These are phyloP conservation scores for Bovichtus variegatus DNA, from an alignment of 2,797 vertebrate genomes.

Conservation along the genomic window DNA sequence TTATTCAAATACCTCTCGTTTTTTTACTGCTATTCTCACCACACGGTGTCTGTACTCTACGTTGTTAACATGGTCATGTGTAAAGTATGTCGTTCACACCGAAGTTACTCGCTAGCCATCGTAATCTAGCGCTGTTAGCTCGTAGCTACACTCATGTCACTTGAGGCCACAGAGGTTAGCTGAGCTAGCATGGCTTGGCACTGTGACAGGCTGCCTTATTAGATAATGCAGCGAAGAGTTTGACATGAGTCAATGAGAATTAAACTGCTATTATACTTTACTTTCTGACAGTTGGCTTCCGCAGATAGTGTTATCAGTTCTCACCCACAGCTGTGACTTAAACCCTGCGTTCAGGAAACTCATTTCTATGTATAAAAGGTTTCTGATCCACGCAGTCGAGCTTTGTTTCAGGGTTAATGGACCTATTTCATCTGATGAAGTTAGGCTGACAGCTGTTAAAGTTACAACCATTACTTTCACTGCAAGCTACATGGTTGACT, in stretches of 20 bases:
- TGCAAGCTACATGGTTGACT: neutral
- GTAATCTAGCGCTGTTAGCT: conserved; percentile 50
- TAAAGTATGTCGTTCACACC: rapidly evolving
- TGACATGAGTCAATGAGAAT: neutral
- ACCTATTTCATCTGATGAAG: neutral
- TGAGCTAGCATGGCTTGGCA: conserved; percentile 14
- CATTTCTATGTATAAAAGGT: neutral
- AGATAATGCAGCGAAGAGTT: neutral
- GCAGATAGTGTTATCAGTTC: neutral
- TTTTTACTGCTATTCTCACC: neutral
- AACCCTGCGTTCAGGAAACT: neutral
- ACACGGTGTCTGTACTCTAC: rapidly evolving
- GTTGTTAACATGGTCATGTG: rapidly evolving
- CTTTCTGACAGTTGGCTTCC: neutral
- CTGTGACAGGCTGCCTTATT: neutral
- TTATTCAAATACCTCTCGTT: rapidly evolving
- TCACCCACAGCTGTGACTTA: neutral
- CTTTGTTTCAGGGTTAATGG: neutral
- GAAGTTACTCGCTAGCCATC: neutral
- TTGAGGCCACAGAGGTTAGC: conserved; percentile 16
- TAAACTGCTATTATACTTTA: neutral
- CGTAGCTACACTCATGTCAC: conserved; percentile 19
- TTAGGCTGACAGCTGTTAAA: neutral
- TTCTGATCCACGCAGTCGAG: neutral
- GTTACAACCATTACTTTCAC: neutral